Evolutionary conservation across 2,797 vertebrate genomes (phyloP).

Genomic region (Ctenopoma multispine): DNA sequence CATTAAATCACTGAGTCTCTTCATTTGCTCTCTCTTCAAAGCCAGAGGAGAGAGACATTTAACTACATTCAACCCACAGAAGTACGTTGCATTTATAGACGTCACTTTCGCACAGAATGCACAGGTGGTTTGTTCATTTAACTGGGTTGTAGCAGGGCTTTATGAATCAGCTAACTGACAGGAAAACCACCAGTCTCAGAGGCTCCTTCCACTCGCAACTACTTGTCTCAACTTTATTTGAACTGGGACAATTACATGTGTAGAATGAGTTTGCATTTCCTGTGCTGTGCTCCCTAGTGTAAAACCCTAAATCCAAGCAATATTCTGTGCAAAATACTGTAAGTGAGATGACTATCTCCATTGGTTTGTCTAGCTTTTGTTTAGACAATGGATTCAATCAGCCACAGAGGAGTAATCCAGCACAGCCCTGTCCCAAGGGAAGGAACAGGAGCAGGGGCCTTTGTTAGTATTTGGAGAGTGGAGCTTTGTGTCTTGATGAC

Average conservation of each 20-base stretch:
- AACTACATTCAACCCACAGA: neutral
- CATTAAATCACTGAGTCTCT: neutral
- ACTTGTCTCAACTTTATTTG: conserved; percentile 18
- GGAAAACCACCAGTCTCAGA: conserved; percentile 67
- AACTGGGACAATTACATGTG: conserved; percentile 11
- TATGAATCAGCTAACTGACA: conserved; percentile 68
- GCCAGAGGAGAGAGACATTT: neutral
- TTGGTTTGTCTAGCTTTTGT: conserved; percentile 20
- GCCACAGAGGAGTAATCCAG: neutral
- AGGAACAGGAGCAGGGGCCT: conserved; percentile 5
- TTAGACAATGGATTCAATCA: neutral
- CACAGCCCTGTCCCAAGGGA: conserved; percentile 16
- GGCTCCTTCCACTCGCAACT: conserved; percentile 4
- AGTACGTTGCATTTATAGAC: neutral
- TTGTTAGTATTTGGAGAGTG: neutral
- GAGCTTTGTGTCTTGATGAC: conserved; percentile 7
- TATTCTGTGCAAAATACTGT: conserved; percentile 6
- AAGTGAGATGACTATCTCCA: neutral
- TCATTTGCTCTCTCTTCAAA: neutral
- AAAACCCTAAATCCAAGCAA: neutral
- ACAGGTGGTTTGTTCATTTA: neutral
- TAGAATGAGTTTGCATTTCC: conserved; percentile 23
- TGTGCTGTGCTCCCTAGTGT: neutral
- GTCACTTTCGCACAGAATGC: neutral
- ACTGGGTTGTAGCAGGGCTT: neutral